A percentile compares a stretch with the other conserved stretches of the same genome.
These are phyloP conservation scores for Scolanthus callimorphus DNA, from an alignment of 92 coral and sea anemone genomes.

Conservation along the genomic window DNA sequence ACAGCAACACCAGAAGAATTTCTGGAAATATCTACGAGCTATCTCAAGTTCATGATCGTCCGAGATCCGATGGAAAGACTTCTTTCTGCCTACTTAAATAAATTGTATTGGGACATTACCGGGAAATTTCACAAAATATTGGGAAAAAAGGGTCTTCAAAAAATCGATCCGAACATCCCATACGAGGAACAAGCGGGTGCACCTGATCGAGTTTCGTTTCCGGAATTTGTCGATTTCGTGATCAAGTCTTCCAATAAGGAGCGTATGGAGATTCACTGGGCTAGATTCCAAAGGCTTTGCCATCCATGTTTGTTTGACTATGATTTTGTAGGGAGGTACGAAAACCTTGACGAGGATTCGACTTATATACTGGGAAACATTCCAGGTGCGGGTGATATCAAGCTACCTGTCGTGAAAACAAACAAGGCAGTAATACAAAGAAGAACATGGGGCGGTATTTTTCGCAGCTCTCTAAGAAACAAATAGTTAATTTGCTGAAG, in stretches of 20 bases:
- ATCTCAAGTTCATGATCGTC: constrained; percentile 24
- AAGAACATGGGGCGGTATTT: constrained; percentile 11
- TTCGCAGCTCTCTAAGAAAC: constrained; percentile 27
- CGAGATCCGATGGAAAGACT: constrained; percentile 50
- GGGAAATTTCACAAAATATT: constrained; percentile 21
- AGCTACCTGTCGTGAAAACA: constrained; percentile 13
- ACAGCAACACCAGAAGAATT: constrained; percentile 1
- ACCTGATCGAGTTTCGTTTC: constrained; percentile 14
- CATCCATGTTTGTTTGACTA: constrained; percentile 44
- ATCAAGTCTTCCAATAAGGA: neutral
- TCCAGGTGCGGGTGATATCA: constrained; percentile 1
- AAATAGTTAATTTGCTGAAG: constrained; percentile 15
- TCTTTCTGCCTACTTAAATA: constrained; percentile 47
- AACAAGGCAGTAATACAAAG: neutral
- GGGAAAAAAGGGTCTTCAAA: constrained; percentile 24
- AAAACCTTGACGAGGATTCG: constrained; percentile 27
- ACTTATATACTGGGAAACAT: constrained; percentile 13
- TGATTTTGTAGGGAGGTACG: constrained; percentile 41
- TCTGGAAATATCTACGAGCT: constrained; percentile 2
- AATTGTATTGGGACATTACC: constrained; percentile 20
- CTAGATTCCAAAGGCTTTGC: constrained; percentile 25
- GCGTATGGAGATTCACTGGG: constrained; percentile 40
- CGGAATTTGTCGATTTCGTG: constrained; percentile 43
- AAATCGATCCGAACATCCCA: neutral
- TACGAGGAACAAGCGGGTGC: neutral